phyloP scores from a whole-genome alignment of 2,888 invertebrate genomes.

The Salticus scenicus region DNA sequence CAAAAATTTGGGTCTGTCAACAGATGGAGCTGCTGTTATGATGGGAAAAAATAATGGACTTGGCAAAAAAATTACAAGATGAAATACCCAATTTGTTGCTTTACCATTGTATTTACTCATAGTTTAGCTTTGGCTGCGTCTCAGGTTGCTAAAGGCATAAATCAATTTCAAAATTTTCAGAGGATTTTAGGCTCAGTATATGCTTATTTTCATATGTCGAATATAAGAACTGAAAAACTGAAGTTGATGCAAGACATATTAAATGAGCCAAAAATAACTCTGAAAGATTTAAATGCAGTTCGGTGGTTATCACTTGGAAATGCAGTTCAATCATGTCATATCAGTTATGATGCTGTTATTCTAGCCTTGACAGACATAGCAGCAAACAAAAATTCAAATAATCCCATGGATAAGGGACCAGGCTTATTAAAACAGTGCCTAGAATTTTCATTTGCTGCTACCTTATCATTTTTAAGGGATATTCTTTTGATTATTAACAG shows the following conservation, averaged over 20 bases:
- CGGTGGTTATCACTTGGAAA: background rate
- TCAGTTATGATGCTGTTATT: conserved; percentile 2
- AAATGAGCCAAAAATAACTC: no score
- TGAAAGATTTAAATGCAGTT: no score
- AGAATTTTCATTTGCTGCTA: background rate
- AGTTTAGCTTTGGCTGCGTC: background rate
- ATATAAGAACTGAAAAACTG: no score
- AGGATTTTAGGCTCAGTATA: background rate
- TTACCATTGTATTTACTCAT: conserved; percentile 22
- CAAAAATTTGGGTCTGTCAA: background rate
- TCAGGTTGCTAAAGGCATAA: background rate
- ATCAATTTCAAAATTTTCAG: background rate
- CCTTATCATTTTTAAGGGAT: no score
- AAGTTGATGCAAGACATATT: no score
- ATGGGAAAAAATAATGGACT: background rate
- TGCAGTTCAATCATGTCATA: conserved; percentile 24
- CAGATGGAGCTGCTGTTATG: background rate
- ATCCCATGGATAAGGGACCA: background rate
- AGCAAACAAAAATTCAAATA: background rate
- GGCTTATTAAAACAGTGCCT: background rate
- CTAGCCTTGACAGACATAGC: background rate
- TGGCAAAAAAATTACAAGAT: no score
- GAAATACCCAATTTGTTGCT: no score
- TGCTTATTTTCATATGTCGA: conserved; percentile 7
- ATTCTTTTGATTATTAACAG: no score